Evolutionary conservation across 2,797 vertebrate genomes (phyloP).

Genomic region (Thripadectes ignobilis): DNA sequence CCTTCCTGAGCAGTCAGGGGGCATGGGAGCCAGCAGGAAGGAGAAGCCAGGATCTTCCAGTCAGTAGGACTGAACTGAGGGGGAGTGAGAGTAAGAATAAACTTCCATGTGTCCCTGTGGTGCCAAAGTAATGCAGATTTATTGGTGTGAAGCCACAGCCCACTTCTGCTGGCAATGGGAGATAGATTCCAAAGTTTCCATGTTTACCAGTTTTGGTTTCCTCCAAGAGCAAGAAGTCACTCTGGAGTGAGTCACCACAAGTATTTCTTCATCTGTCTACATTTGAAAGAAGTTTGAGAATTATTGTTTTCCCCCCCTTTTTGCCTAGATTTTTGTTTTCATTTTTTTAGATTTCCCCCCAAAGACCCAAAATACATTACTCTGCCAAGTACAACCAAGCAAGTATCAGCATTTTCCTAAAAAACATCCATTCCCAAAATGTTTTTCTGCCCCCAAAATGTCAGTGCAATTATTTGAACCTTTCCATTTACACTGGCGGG

Average conservation of each 20-base stretch:
- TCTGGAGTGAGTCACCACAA: neutral
- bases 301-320: neutral
- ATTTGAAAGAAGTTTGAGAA: neutral
- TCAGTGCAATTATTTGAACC: neutral
- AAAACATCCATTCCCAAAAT: neutral
- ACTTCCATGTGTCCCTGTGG: neutral
- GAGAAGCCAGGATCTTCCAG: neutral
- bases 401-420: neutral
- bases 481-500: neutral
- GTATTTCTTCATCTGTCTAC: neutral
- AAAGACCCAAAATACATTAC: neutral
- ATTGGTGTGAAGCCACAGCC: neutral
- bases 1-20: neutral
- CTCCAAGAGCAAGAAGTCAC: neutral
- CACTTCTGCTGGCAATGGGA: neutral
- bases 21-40: neutral
- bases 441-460: neutral
- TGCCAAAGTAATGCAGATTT: neutral
- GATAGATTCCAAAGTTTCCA: neutral
- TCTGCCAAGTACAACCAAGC: neutral
- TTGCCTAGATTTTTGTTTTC: neutral
- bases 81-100: neutral
- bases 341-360: neutral
- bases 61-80: neutral
- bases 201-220: neutral